Evolutionary conservation across 2,888 invertebrate species (phyloP).

Genomic region (Escarpia spicata): DNA sequence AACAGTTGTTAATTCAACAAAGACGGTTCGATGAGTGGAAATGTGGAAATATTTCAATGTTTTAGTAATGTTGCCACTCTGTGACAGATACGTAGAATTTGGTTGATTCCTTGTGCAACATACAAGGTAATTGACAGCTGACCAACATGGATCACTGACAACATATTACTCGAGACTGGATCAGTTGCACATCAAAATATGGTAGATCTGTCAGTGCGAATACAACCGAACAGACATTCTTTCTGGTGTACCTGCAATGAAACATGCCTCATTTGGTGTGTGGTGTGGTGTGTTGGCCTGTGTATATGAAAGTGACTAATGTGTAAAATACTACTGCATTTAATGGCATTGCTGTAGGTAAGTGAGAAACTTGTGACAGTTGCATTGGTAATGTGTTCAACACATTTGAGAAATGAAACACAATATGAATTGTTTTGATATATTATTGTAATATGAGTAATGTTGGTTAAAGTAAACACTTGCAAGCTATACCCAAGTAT

Average conservation of each 20-base stretch:
- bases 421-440: background rate
- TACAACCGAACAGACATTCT: background rate
- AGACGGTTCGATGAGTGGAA: too few relatives aligned
- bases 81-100: background rate
- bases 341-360: background rate
- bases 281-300: background rate
- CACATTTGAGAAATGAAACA: background rate
- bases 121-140: background rate
- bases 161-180: background rate
- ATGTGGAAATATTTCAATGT: background rate
- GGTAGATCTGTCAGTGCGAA: background rate
- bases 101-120: background rate
- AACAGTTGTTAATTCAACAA: too few relatives aligned
- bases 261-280: background rate
- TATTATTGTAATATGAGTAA: background rate
- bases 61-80: background rate
- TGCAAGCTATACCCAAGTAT: background rate
- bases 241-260: background rate
- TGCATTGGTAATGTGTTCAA: background rate
- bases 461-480: background rate
- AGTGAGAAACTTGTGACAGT: background rate
- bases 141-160: background rate
- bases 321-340: background rate
- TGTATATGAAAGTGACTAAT: background rate
- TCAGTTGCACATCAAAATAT: background rate